Evolutionary conservation across 2,888 invertebrate species (phyloP).

Genomic region (Eurytoma adleriae): DNA sequence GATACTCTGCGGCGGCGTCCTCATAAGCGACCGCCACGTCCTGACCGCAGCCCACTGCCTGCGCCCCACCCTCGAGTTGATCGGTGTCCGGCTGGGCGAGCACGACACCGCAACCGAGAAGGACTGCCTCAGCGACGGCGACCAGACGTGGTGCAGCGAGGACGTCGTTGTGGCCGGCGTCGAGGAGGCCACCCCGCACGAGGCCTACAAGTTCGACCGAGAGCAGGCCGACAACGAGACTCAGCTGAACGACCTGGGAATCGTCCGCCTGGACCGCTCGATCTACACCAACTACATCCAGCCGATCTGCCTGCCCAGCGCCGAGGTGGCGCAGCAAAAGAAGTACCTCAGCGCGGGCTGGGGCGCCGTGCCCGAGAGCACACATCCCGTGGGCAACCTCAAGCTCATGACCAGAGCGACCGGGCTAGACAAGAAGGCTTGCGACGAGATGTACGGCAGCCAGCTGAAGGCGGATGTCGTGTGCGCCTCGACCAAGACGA

Average conservation of each 20-base stretch:
- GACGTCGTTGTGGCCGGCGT: neutral
- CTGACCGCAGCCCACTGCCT: constrained; percentile 38
- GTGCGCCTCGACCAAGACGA: neutral
- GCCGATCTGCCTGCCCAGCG: constrained; percentile 26
- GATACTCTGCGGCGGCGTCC: constrained; percentile 36
- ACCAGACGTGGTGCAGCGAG: neutral
- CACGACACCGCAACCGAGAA: neutral
- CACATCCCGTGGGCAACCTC: neutral
- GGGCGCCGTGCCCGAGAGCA: neutral
- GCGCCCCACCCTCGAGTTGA: neutral
- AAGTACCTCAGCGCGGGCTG: constrained; percentile 24
- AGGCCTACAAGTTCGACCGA: neutral
- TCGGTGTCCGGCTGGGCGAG: constrained; percentile 31
- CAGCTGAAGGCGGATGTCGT: neutral
- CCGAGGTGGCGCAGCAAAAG: neutral
- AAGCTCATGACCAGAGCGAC: constrained; percentile 10
- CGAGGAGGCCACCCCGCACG: constrained; percentile 25
- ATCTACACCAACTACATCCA: neutral
- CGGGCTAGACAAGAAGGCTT: neutral
- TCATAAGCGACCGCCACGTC: constrained; percentile 40
- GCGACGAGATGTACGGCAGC: neutral
- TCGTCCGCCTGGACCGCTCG: neutral
- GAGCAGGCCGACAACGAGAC: neutral
- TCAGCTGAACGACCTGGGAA: neutral
- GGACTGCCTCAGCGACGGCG: constrained; percentile 1